These are phyloP conservation scores for Brachionus rubens DNA, from an alignment of 1,140 invertebrate species.

Conservation along the genomic window DNA sequence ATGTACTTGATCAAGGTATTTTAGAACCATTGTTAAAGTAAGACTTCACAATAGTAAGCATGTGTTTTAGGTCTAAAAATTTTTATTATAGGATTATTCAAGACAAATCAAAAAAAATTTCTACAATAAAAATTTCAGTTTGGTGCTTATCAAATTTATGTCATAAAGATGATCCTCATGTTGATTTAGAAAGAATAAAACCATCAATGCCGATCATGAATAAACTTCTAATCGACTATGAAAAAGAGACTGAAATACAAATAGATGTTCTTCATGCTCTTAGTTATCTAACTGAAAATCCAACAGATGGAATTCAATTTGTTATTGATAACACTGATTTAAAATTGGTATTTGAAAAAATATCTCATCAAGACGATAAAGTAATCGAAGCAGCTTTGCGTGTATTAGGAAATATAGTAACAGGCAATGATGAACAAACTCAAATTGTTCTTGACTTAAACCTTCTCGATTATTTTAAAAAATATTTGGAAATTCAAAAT, in stretches of 20 bases:
- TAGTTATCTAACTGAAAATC: constrained; percentile 94
- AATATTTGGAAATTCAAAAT: constrained; percentile 79
- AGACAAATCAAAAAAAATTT: constrained; percentile 65
- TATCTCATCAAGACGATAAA: constrained; percentile 60
- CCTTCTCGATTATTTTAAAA: constrained; percentile 83
- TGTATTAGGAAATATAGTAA: constrained; percentile 61
- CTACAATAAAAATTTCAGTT: constrained; percentile 87
- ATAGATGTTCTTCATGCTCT: constrained; percentile 94
- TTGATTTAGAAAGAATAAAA: constrained; percentile 69
- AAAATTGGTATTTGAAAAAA: constrained; percentile 82
- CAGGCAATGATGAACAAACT: constrained; percentile 60
- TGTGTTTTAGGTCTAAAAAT: too few species aligned
- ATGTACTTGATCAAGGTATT: constrained; percentile 85
- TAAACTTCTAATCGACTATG: constrained; percentile 86
- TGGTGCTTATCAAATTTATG: constrained; percentile 97
- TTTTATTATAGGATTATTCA: constrained; percentile 1
- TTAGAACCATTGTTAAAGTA: constrained; percentile 84
- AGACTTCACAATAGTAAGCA: constrained; percentile 45
- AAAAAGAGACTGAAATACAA: constrained; percentile 84
- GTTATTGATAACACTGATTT: constrained; percentile 94
- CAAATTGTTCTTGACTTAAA: constrained; percentile 65
- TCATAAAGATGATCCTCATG: constrained; percentile 76
- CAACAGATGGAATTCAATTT: constrained; percentile 94
- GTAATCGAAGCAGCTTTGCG: constrained; percentile 54
- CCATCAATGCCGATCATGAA: constrained; percentile 90